Evolutionary conservation across 2,113 vertebrate genomes (phyloP), one percentile per base, ranked within the genome.

Genomic region (Catharus fuscescens): DNA sequence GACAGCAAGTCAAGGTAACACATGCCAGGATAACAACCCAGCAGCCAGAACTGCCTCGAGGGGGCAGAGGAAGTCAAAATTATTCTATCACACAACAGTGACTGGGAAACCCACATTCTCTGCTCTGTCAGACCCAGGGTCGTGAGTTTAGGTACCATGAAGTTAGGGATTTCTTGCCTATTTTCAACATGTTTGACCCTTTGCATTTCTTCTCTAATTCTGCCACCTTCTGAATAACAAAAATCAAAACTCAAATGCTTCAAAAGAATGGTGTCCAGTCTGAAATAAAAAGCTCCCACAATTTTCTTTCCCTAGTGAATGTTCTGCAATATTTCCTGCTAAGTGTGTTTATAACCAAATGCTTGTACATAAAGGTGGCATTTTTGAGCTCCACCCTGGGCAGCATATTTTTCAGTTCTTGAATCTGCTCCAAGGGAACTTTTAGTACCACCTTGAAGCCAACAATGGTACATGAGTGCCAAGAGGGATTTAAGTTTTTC

Each of bases 401-500:
- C 62, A 96, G 52, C 36, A 53, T 6, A 86, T 93, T 94, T 96
- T 86, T 80, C 52, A 96, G 85, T 34, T 73, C 80, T 86, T 92
- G 92, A 89, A 53, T 47, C 53, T 44, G 28, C 76, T 80, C 95
- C 95, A 96, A 85, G 73, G 34, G 86, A 92, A 94, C 91, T 93
- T 96, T 92, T 48, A 93, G 95, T 84, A 95, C 95, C 95, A 97
- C 82, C 88, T 94, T 88, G 90, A 80, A 94, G 72, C 67, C 93
- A 93, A 93, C 95, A 96, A 91, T 87, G 67, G 86, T 31, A 91
- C 53, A 64, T 0, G 0, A 91, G 44, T 42, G 79, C 92, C 92
- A 97, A 95, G 69, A 73, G 28, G 28, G 50, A 86, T 79, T 88
- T 97, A 31, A 88, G 1, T 71, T 94, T 88, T 94, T 89, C 81